phyloP scores from a whole-genome alignment of 2,888 invertebrate genomes.

The Stegophylla sp. region DNA sequence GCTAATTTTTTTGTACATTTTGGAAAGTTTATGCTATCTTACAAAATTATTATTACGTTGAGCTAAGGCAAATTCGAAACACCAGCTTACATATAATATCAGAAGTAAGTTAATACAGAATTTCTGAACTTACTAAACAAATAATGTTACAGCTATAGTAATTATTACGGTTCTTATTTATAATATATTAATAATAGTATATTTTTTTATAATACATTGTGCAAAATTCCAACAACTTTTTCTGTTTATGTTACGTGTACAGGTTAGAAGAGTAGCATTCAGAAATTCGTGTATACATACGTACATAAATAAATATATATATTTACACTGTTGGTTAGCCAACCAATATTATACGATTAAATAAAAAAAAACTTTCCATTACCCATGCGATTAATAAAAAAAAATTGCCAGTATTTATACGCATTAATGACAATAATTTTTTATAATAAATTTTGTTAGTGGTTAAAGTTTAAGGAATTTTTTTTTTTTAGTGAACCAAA shows the following conservation, averaged over 20 bases:
- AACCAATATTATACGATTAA: constrained; percentile 31
- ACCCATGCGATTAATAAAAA: constrained; percentile 55
- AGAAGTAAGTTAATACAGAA: constrained; percentile 4
- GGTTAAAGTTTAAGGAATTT: constrained; percentile 35
- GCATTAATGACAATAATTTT: constrained; percentile 44
- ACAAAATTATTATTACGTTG: background rate
- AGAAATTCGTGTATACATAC: constrained; percentile 30
- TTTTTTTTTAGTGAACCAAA: constrained; percentile 51
- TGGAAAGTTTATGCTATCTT: constrained; percentile 2
- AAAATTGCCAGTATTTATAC: constrained; percentile 51
- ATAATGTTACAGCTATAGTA: constrained; percentile 17
- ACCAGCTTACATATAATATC: constrained; percentile 6
- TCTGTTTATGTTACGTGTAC: too few relatives aligned
- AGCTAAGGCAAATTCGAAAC: constrained; percentile 31
- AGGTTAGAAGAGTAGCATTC: background rate
- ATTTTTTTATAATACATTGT: background rate
- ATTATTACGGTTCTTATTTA: background rate
- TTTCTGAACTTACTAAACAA: constrained; percentile 47
- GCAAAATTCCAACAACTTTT: too few relatives aligned
- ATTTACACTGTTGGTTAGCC: constrained; percentile 40
- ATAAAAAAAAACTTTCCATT: constrained; percentile 49
- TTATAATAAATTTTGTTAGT: constrained; percentile 36
- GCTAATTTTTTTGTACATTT: constrained; percentile 1
- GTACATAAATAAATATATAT: constrained; percentile 9
- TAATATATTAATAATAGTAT: background rate